Evolutionary conservation across 1,140 invertebrate genomes (phyloP), one percentile per base, ranked within the genome.

Genomic region (Macrobrachium rosenbergii): DNA sequence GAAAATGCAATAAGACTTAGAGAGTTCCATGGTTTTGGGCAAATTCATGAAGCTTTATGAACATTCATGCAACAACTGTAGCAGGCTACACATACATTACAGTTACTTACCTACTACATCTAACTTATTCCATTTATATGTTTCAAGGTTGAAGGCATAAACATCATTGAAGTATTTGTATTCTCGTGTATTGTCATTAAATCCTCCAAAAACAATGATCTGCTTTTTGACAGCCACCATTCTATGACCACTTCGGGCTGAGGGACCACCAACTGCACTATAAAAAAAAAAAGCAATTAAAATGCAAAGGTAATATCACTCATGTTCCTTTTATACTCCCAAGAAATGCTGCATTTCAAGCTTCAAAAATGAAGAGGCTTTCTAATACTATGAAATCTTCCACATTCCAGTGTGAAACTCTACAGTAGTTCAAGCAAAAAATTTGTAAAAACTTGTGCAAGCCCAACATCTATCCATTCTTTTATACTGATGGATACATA

Each of bases 101-200:
- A 6, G 2, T 72, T 64, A 28, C 5, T 92, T 92, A 90, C 96
- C 96, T 67, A 91, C 91, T 7, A 94, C 92, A 83, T 95, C 94
- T 43, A 98, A 90, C 91, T 96, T 96, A 16, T 91, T 93, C 98
- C 98, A 99, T 10, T 93, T 93, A 90, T 97, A 95, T 0, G 94
- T 94, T 90, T 96, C 95, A 88, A 97, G 92, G 90, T 96, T 95
- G 92, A 99, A 98, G 45, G 94, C 92, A 92, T 97, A 93, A 6
- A 98, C 91, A 93, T 99, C 98, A 92, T 98, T 98, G 91, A 94
- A 98, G 92, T 98, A 99, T 90, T 96, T 96, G 91, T 95, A 98
- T 75, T 97, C 95, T 82, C 96, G 94, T 8, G 95, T 93, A 92
- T 97, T 98, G 92, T 98, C 97, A 91, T 97, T 94, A 91, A 97